Percentiles rank a stretch among this genome's conserved stretches.
Evolutionary conservation across 2,113 vertebrate species (phyloP).

Genomic region (Grantiella picta): DNA sequence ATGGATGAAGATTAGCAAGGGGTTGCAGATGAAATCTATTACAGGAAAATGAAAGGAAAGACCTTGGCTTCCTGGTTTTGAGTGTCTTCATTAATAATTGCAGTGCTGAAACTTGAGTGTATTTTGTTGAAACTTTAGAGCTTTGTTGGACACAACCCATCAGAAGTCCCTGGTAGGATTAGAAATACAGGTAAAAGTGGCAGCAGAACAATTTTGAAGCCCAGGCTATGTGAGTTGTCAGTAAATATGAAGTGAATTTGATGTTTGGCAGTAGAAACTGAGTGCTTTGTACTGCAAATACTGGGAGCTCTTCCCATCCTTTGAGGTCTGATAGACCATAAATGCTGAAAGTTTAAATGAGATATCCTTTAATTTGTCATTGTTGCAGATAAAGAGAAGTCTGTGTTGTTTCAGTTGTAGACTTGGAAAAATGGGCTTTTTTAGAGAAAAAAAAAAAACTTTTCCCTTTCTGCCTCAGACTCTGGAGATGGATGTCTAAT

Average conservation of each 20-base stretch:
- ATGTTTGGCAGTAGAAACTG: background rate
- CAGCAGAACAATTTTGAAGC: background rate
- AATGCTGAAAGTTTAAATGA: background rate
- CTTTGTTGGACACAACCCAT: background rate
- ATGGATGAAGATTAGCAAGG: background rate
- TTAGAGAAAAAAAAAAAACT: background rate
- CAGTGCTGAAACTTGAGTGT: constrained; percentile 7
- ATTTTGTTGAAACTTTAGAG: background rate
- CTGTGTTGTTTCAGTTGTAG: background rate
- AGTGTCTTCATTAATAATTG: constrained; percentile 50
- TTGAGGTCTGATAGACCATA: background rate
- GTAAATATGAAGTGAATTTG: background rate
- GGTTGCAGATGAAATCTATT: background rate
- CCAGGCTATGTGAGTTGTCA: background rate
- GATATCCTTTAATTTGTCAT: background rate
- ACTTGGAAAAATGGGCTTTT: background rate
- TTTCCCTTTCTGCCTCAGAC: background rate
- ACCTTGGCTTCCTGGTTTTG: background rate
- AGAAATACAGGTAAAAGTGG: background rate
- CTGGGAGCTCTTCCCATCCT: background rate
- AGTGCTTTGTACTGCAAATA: background rate
- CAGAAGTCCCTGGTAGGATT: background rate
- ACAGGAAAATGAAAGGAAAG: background rate
- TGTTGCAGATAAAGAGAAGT: background rate
- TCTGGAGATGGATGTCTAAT: background rate